Evolutionary conservation across 2,888 invertebrate species (phyloP).

Genomic region (Erpobdella octoculata): DNA sequence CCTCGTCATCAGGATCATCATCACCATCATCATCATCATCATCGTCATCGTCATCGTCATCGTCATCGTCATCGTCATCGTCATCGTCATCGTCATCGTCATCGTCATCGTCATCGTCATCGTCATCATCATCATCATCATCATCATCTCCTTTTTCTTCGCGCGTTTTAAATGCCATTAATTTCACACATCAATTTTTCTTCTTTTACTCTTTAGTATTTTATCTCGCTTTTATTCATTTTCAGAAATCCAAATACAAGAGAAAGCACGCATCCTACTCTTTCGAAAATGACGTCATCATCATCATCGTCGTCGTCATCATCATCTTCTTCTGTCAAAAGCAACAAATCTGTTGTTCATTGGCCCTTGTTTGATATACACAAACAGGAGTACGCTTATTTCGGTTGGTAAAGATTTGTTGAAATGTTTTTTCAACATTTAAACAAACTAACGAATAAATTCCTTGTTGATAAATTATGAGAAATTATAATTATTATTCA

Average conservation of each 20-base stretch:
- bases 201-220: no score
- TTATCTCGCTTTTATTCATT: no score
- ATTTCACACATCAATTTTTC: no score
- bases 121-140: background rate
- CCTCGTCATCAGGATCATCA: no score
- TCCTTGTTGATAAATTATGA: no score
- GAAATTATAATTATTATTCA: no score
- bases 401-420: background rate
- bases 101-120: background rate
- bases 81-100: slow-evolving; percentile 1
- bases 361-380: background rate
- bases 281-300: slow-evolving; percentile 50
- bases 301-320: slow-evolving; percentile 54
- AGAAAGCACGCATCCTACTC: slow-evolving; percentile 66
- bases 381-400: background rate
- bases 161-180: no score
- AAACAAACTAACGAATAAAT: no score
- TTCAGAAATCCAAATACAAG: background rate
- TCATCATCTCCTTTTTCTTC: no score
- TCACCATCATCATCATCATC: slow-evolving; percentile 25
- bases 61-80: slow-evolving; percentile 2
- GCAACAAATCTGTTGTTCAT: background rate
- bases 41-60: slow-evolving; percentile 16
- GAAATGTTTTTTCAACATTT: no score
- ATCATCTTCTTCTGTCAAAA: slow-evolving; percentile 53